Conservation (phyloP, 2,888 invertebrate species). For the Scaptomyza parva region DNA sequence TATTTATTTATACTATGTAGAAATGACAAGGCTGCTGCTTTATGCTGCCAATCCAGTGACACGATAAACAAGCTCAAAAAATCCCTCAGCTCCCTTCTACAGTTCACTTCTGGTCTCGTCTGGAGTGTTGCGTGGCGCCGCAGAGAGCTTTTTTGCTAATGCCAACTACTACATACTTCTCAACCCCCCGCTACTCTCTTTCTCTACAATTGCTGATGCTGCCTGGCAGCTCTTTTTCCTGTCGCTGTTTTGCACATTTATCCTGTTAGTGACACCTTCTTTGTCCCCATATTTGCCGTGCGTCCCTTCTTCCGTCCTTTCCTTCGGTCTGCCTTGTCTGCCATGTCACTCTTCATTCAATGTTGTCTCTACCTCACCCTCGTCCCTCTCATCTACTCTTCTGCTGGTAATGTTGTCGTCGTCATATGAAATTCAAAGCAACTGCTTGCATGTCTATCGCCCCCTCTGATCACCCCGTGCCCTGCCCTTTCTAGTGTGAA, state of each 20-base stretch:
- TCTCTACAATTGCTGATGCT: background rate
- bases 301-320: constrained; percentile 1
- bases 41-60: constrained; percentile 78
- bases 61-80: constrained; percentile 73
- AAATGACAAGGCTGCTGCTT: constrained; percentile 73
- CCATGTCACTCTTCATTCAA: constrained; percentile 77
- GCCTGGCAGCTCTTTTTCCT: constrained; percentile 74
- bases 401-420: constrained; percentile 36
- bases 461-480: constrained; percentile 7
- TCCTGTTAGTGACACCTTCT: constrained; percentile 80
- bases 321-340: constrained; percentile 38
- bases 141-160: constrained; percentile 43
- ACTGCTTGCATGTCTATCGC: constrained; percentile 71
- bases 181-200: background rate
- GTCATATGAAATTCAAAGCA: constrained; percentile 75
- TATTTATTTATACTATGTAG: constrained; percentile 59
- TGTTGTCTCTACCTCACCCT: constrained; percentile 5
- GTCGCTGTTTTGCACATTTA: constrained; percentile 80
- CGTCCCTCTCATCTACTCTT: background rate
- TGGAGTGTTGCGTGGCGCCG: constrained; percentile 9
- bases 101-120: background rate
- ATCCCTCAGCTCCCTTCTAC: constrained; percentile 22
- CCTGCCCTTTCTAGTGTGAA: constrained; percentile 40
- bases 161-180: constrained; percentile 17
- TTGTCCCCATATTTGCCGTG: constrained; percentile 64